A percentile compares a stretch with the other conserved stretches of the same genome.
Evolutionary conservation across 37 sponge, comb jelly and placozoan species (phyloP).

Genomic region (Theonella swinhoei): DNA sequence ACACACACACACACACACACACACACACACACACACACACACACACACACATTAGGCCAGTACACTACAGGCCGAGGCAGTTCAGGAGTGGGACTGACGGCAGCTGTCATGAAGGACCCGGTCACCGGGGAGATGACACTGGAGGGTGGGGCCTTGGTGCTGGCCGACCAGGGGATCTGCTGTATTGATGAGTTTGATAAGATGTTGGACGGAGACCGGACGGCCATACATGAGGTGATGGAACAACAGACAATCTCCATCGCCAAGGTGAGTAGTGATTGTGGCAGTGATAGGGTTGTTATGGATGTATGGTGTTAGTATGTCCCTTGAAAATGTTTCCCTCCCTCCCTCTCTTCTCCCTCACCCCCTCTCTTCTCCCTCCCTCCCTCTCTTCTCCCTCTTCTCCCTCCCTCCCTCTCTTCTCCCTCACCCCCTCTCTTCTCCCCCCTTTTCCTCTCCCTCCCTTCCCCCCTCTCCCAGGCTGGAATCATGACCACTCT

Average conservation of each 20-base stretch:
- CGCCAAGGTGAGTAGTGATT: conserved; percentile 77
- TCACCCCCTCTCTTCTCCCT: neutral
- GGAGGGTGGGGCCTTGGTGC: conserved; percentile 98
- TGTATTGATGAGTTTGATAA: conserved; percentile 99
- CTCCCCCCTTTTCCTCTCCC: neutral
- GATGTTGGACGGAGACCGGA: conserved; percentile 97
- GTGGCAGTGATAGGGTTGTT: neutral
- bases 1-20: neutral
- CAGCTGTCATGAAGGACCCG: conserved; percentile 97
- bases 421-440: neutral
- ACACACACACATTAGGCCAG: no score
- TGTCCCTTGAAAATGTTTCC: neutral
- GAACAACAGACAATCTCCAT: conserved; percentile 99
- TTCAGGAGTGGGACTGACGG: conserved; percentile 98
- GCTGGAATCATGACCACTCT: conserved; percentile 97
- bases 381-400: neutral
- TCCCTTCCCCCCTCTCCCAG: conserved; percentile 22
- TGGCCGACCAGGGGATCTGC: conserved; percentile 98
- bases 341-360: neutral
- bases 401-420: neutral
- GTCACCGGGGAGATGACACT: conserved; percentile 95
- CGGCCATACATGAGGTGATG: conserved; percentile 99
- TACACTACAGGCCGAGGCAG: conserved; percentile 99
- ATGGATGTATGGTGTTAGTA: neutral
- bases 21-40: neutral